phyloP scores from a whole-genome alignment of 2,113 vertebrate species.

The Meles meles region DNA sequence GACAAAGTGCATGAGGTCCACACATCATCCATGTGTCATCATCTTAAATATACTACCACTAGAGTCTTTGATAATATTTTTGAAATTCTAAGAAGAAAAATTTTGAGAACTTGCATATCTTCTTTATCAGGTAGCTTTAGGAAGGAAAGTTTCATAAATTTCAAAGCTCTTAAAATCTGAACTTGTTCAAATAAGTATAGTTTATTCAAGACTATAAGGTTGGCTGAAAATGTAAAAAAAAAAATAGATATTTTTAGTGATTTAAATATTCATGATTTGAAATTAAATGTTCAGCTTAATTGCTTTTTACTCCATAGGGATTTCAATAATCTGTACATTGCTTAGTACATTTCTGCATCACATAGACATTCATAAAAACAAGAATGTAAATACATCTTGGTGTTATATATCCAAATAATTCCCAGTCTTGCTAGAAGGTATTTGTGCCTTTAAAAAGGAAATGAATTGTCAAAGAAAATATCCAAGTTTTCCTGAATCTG shows the following conservation, averaged over 20 bases:
- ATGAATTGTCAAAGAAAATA: neutral
- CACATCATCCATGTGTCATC: neutral
- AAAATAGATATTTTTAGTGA: slow-evolving; percentile 34
- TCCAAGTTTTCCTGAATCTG: neutral
- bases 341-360: neutral
- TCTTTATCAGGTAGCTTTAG: neutral
- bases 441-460: neutral
- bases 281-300: slow-evolving; percentile 48
- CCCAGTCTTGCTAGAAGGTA: neutral
- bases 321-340: neutral
- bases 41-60: neutral
- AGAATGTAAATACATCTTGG: neutral
- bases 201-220: slow-evolving; percentile 14
- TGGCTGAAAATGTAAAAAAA: slow-evolving; percentile 1
- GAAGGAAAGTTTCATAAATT: neutral
- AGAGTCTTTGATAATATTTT: neutral
- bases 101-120: neutral
- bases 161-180: slow-evolving; percentile 23
- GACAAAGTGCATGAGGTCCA: neutral
- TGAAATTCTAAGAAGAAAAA: neutral
- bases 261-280: slow-evolving; percentile 47
- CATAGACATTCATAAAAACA: neutral
- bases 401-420: neutral
- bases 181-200: neutral
- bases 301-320: neutral